Conservation (phyloP, 2,113 vertebrate genomes). For the Rattus rattus region DNA sequence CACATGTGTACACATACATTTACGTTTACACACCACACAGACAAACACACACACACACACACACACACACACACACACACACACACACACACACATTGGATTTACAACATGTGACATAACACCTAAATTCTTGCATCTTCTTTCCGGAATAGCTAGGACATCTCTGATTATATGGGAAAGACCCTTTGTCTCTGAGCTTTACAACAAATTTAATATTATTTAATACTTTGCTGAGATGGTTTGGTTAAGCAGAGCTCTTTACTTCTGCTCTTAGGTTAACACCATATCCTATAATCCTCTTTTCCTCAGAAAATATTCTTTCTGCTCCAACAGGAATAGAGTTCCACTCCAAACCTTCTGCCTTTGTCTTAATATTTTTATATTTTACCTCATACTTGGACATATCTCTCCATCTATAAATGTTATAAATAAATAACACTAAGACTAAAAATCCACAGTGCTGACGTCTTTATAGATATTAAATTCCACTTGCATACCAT, state of each 20-base stretch:
- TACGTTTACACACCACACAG: background rate
- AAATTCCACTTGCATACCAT: background rate
- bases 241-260: background rate
- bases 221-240: background rate
- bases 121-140: background rate
- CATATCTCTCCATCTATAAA: constrained; percentile 11
- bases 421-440: background rate
- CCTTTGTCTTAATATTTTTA: background rate
- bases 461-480: background rate
- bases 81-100: background rate
- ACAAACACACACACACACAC: background rate
- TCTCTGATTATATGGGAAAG: background rate
- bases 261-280: background rate
- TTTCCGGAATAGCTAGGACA: background rate
- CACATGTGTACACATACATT: too few species aligned
- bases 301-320: background rate
- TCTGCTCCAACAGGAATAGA: background rate
- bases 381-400: background rate
- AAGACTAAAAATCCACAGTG: background rate
- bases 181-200: background rate
- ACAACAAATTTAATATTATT: background rate
- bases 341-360: background rate
- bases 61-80: too few species aligned
- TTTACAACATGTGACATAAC: background rate
- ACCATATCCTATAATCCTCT: background rate